phyloP scores from a whole-genome alignment of 2,797 vertebrate genomes.

The Hydrophis major region DNA sequence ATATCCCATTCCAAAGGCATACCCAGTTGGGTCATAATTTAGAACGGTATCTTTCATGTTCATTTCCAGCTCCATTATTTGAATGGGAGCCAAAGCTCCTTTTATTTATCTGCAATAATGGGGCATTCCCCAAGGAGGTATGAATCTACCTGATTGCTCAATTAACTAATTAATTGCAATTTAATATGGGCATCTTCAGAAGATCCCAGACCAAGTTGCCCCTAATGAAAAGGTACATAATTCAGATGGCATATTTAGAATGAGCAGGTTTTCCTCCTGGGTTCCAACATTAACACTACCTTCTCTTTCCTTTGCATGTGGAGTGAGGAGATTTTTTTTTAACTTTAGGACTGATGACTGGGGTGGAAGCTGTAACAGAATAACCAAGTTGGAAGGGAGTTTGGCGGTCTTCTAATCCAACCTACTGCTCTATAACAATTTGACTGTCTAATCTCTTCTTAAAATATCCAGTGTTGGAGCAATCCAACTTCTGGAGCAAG shows the following conservation, averaged over 20 bases:
- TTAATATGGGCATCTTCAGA: not conserved
- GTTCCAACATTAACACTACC: not conserved
- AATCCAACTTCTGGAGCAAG: not conserved
- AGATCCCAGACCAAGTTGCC: not conserved
- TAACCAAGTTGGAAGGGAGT: not conserved
- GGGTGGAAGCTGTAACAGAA: not conserved
- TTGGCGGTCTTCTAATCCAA: not conserved
- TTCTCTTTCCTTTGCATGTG: not conserved
- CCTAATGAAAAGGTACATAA: not conserved
- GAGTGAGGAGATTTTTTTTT: not conserved
- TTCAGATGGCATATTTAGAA: not conserved
- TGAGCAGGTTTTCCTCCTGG: not conserved
- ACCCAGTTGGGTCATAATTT: not conserved
- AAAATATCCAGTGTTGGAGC: not conserved
- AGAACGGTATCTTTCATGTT: not conserved
- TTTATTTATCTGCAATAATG: not conserved
- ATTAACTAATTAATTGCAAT: conserved; percentile 3
- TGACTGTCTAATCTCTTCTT: not conserved
- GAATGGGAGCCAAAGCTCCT: not conserved
- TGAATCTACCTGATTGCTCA: not conserved
- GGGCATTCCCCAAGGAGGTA: not conserved
- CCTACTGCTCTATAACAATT: not conserved
- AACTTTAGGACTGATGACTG: not conserved
- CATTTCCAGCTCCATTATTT: not conserved
- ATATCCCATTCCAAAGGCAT: not conserved